These are phyloP conservation scores for Diprion similis DNA, from an alignment of 1,140 invertebrate genomes.

Conservation along the genomic window DNA sequence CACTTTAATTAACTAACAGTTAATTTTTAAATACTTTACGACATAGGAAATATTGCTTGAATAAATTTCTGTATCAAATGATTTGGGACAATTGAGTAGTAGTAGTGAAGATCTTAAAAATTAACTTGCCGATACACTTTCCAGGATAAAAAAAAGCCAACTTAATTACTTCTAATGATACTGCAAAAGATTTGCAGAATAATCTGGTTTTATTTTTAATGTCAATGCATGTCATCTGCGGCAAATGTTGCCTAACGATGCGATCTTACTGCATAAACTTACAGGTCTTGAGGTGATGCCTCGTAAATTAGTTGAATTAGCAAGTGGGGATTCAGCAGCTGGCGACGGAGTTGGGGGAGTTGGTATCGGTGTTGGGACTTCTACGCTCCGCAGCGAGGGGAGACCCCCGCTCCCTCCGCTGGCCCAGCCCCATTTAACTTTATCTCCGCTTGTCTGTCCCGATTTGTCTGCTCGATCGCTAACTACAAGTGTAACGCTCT, in stretches of 20 bases:
- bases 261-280: conserved; percentile 28
- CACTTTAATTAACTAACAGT: too few relatives aligned
- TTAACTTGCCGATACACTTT: too few relatives aligned
- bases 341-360: conserved; percentile 57
- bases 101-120: too few relatives aligned
- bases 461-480: conserved; percentile 62
- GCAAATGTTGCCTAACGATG: too few relatives aligned
- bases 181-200: conserved; percentile 13
- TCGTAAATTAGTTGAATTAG: conserved; percentile 53
- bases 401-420: conserved; percentile 56
- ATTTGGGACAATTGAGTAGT: too few relatives aligned
- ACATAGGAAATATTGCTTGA: too few relatives aligned
- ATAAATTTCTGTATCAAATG: too few relatives aligned
- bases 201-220: too few relatives aligned
- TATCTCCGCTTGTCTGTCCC: conserved; percentile 39
- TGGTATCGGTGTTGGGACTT: conserved; percentile 49
- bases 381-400: conserved; percentile 55
- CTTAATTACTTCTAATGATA: neutral
- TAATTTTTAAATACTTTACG: too few relatives aligned
- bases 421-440: conserved; percentile 54
- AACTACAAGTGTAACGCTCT: conserved; percentile 65
- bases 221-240: too few relatives aligned
- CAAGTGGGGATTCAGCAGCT: conserved; percentile 56
- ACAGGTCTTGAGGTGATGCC: conserved; percentile 59
- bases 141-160: too few relatives aligned